Evolutionary conservation across 2,797 vertebrate species (phyloP), one percentile per base, ranked within the genome.

Genomic region (Scarus forsteni): DNA sequence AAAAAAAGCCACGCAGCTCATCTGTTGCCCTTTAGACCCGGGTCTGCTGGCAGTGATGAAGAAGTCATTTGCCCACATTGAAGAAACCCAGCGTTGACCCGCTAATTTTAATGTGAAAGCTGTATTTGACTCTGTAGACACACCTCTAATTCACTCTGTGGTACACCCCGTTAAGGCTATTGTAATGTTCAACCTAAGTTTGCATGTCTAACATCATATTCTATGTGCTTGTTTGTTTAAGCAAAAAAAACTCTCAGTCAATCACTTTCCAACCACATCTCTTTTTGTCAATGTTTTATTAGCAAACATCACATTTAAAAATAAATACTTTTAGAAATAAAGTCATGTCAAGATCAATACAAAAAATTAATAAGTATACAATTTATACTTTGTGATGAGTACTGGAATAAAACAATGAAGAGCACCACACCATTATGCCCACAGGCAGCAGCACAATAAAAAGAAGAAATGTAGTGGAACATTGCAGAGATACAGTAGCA

Each of bases 281-380:
- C 39, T 46, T 62, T 42, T 3, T 69, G 54, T 15, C 38, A 50
- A 4, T 46, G 9, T 81, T 90, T 87, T 85, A 88, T 86, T 85
- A 81, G 44, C 69, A 81, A 83, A 85, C 38, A 6, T 69, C 58
- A 75, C 83, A 80, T 87, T 75, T 68, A 80, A 68, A 73, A 71
- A 74, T 46, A 79, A 72, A 87, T 70, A 45, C n/a, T 59, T 52
- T 70, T 42, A 65, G 42, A 70, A 69, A 77, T 66, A 40, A 66
- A 71, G 40, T 58, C 36, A 73, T 77, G 39, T 80, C 44, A 63
- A 62, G 16, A 60, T 58, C 50, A 60, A 64, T 81, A 87, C 48
- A 75, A 82, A 81, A 35, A 78, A 19, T 10, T 59, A 79, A 43
- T 82, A 72, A 78, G 85, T 68, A 61, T 46, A 71, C 58, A 73